Percentiles rank a stretch among this genome's conserved stretches.
Conservation (phyloP, 2,888 invertebrate species). For the Rhamnusium bicolor region DNA sequence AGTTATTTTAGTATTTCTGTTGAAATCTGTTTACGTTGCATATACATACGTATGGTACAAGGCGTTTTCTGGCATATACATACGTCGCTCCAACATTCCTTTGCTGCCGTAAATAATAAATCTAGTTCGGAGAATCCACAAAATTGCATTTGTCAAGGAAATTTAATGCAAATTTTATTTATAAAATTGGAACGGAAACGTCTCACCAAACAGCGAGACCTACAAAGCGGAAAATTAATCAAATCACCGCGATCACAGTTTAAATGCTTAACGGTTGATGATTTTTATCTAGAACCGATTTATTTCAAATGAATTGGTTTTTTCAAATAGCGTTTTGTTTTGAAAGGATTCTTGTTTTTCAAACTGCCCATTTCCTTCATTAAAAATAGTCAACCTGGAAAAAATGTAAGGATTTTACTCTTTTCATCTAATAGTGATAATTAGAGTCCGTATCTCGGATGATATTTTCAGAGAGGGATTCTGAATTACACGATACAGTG, state of each 20-base stretch:
- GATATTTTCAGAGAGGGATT: no score
- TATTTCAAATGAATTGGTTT: neutral
- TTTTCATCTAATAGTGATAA: no score
- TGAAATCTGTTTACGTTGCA: constrained; percentile 8
- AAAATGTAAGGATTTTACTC: no score
- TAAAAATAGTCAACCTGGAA: no score
- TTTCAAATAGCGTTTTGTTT: neutral
- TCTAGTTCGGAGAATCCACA: constrained; percentile 11
- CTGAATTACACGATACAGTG: no score
- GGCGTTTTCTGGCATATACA: neutral
- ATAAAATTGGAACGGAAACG: constrained; percentile 9
- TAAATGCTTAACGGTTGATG: neutral
- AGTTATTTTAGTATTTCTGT: constrained; percentile 19
- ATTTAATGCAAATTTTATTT: neutral
- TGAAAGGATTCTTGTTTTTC: no score
- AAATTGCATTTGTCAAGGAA: constrained; percentile 18
- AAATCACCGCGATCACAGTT: neutral
- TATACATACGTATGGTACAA: constrained; percentile 11
- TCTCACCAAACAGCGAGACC: neutral
- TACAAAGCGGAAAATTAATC: constrained; percentile 8
- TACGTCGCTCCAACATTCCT: neutral
- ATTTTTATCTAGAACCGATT: neutral
- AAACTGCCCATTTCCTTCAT: no score
- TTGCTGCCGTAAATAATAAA: constrained; percentile 1
- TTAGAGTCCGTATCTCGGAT: no score